These are phyloP conservation scores for Amiota mariae DNA, from an alignment of 2,888 invertebrate genomes.

Conservation along the genomic window DNA sequence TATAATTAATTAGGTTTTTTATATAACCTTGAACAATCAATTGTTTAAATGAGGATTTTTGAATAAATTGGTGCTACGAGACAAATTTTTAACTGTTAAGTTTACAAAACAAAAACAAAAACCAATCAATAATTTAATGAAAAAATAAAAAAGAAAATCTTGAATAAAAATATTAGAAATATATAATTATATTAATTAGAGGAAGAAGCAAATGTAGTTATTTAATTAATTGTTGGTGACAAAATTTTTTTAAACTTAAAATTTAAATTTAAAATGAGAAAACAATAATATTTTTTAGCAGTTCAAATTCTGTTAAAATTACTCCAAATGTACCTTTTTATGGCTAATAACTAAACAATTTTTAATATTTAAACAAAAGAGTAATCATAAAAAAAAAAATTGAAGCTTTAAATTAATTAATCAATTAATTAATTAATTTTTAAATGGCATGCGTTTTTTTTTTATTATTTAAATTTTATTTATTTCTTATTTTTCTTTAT, in stretches of 20 bases:
- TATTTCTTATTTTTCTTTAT: too few species aligned
- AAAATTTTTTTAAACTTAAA: slow-evolving; percentile 21
- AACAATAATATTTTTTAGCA: background rate
- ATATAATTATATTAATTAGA: slow-evolving; percentile 10
- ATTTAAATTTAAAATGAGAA: background rate
- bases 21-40: slow-evolving; percentile 68
- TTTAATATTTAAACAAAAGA: slow-evolving; percentile 3
- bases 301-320: slow-evolving; percentile 52
- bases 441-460: background rate
- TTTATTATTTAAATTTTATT: too few species aligned
- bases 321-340: slow-evolving; percentile 68
- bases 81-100: slow-evolving; percentile 57
- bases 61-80: slow-evolving; percentile 70
- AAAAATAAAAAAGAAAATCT: too few species aligned
- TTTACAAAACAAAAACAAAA: slow-evolving; percentile 49
- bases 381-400: background rate
- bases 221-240: slow-evolving; percentile 40
- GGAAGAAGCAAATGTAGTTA: slow-evolving; percentile 35
- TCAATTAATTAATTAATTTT: background rate
- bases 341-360: slow-evolving; percentile 37
- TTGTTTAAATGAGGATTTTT: slow-evolving; percentile 67
- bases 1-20: slow-evolving; percentile 51
- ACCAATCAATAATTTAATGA: slow-evolving; percentile 19
- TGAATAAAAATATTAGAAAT: slow-evolving; percentile 16
- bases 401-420: background rate